These are phyloP conservation scores for Spheniscus mendiculus DNA, from an alignment of 2,113 vertebrate genomes.

Conservation along the genomic window DNA sequence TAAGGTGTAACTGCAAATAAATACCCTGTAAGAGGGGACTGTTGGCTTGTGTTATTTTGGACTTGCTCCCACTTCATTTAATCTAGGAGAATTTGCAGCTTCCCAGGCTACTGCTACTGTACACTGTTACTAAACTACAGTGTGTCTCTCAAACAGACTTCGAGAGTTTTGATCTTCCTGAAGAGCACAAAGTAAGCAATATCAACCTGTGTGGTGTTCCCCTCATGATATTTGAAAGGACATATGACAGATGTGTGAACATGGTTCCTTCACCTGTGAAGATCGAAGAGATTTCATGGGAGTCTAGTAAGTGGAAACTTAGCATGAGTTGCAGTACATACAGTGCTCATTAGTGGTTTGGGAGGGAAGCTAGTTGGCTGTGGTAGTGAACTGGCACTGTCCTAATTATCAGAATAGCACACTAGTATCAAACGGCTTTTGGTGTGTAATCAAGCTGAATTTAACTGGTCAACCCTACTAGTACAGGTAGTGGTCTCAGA, in stretches of 20 bases:
- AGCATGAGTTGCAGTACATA: background rate
- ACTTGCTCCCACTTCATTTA: background rate
- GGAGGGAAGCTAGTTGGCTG: background rate
- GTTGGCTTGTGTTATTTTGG: background rate
- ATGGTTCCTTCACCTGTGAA: slow-evolving; percentile 58
- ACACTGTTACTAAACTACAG: background rate
- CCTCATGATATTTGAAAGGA: slow-evolving; percentile 64
- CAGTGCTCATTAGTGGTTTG: background rate
- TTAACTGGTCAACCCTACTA: background rate
- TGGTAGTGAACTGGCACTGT: background rate
- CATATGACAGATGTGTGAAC: slow-evolving; percentile 20
- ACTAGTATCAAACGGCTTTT: background rate
- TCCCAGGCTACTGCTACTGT: background rate
- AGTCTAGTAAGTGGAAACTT: slow-evolving; percentile 63
- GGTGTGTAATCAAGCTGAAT: background rate
- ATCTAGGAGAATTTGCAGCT: background rate
- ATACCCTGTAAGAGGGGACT: background rate
- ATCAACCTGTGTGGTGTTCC: slow-evolving; percentile 72
- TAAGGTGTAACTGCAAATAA: background rate
- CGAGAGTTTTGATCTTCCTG: slow-evolving; percentile 78
- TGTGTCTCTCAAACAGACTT: slow-evolving; percentile 63
- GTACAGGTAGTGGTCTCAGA: background rate
- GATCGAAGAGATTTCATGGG: slow-evolving; percentile 34
- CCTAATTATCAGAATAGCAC: background rate
- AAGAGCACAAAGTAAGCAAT: slow-evolving; percentile 73